Conservation (phyloP, 2,888 invertebrate genomes). For the Rhodophaea formosa region DNA sequence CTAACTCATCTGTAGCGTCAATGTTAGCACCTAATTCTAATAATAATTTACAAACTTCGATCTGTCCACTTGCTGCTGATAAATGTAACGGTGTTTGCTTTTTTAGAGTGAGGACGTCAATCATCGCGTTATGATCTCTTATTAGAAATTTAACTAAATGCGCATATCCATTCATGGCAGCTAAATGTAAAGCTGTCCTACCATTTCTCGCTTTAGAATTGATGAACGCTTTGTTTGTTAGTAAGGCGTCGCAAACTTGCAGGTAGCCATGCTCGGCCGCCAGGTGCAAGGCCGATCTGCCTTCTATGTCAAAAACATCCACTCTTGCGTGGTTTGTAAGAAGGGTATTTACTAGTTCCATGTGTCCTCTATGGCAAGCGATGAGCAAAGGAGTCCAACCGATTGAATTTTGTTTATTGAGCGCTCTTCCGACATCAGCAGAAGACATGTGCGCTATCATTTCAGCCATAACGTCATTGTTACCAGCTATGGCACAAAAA, state of each 20-base stretch:
- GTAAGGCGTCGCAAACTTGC: conserved; percentile 92
- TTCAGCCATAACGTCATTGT: conserved; percentile 96
- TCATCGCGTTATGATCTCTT: conserved; percentile 96
- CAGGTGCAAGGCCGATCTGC: conserved; percentile 95
- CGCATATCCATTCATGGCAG: conserved; percentile 97
- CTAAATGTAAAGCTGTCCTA: conserved; percentile 97
- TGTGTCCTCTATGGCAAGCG: conserved; percentile 97
- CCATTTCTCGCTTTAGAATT: conserved; percentile 99
- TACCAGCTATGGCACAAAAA: conserved; percentile 96
- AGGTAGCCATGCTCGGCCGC: conserved; percentile 97
- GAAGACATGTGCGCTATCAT: conserved; percentile 95
- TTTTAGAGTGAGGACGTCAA: conserved; percentile 96
- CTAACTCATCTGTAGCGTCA: conserved; percentile 96
- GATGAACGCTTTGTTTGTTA: conserved; percentile 98
- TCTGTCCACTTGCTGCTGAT: conserved; percentile 97
- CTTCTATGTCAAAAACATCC: conserved; percentile 98
- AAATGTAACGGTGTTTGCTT: conserved; percentile 99
- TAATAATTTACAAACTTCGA: conserved; percentile 95
- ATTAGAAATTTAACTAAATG: conserved; percentile 95
- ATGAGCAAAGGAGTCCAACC: conserved; percentile 99
- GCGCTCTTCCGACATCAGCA: conserved; percentile 94
- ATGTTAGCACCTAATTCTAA: conserved; percentile 96
- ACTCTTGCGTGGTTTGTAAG: conserved; percentile 97
- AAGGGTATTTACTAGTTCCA: conserved; percentile 94
- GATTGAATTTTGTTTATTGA: conserved; percentile 95